Percentiles rank a stretch among this genome's conserved stretches.
Evolutionary conservation across 2,113 vertebrate species (phyloP).

Genomic region (Nicator chloris): DNA sequence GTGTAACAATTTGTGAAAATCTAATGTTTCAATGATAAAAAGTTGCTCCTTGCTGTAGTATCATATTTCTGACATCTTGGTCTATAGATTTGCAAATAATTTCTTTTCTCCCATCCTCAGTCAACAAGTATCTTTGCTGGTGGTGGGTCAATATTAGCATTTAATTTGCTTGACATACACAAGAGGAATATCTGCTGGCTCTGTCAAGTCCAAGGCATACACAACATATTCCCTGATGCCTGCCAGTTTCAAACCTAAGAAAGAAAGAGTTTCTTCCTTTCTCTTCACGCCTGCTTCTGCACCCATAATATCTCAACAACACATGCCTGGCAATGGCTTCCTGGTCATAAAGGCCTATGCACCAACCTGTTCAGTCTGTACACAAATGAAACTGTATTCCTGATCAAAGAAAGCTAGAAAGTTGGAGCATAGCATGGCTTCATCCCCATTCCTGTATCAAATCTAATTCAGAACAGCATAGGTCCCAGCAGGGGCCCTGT

Average conservation of each 20-base stretch:
- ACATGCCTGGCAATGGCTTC: not conserved
- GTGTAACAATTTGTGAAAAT: not conserved
- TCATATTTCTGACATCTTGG: not conserved
- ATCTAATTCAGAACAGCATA: not conserved
- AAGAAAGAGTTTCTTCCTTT: not conserved
- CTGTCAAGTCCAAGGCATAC: not conserved
- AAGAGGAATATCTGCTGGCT: not conserved
- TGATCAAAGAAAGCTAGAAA: not conserved
- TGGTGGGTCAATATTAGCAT: conserved; percentile 9
- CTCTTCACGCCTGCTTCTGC: not conserved
- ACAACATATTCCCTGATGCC: not conserved
- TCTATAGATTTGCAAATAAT: not conserved
- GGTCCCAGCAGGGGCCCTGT: not conserved
- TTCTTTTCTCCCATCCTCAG: not conserved
- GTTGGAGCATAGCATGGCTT: not conserved
- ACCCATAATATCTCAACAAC: not conserved
- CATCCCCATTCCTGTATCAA: not conserved
- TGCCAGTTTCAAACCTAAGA: not conserved
- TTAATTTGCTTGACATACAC: not conserved
- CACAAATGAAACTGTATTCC: not conserved
- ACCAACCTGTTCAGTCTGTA: not conserved
- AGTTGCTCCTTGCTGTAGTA: not conserved
- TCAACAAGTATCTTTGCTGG: not conserved
- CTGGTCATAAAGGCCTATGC: not conserved
- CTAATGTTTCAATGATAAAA: not conserved